Conservation (phyloP, 2,888 invertebrate species). For the Leptothorax acervorum region DNA sequence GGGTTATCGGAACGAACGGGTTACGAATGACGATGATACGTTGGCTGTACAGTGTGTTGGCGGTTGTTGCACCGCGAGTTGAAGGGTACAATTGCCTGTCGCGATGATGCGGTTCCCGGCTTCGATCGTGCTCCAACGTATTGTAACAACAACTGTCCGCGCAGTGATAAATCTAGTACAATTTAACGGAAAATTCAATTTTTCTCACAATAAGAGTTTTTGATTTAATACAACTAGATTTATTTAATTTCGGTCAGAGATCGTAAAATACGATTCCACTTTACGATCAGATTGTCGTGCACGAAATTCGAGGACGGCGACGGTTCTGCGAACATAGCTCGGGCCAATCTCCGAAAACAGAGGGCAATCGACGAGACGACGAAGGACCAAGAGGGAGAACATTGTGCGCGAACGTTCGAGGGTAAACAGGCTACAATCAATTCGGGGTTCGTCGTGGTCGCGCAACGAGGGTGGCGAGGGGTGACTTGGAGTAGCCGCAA, state of each 20-base stretch:
- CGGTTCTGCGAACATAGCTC: constrained; percentile 45
- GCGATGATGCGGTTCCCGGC: constrained; percentile 38
- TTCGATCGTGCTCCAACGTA: constrained; percentile 43
- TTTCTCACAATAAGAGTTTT: constrained; percentile 2
- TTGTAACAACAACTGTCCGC: constrained; percentile 30
- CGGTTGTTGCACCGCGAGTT: constrained; percentile 46
- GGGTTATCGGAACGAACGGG: constrained; percentile 71
- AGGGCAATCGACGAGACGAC: constrained; percentile 68
- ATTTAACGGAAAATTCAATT: constrained; percentile 30
- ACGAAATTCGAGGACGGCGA: constrained; percentile 19
- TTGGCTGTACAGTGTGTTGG: constrained; percentile 57
- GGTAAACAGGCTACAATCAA: constrained; percentile 80
- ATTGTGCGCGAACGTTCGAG: constrained; percentile 74
- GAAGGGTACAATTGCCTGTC: constrained; percentile 46
- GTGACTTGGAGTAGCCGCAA: constrained; percentile 75
- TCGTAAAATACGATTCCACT: constrained; percentile 12
- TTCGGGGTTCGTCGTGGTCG: constrained; percentile 75
- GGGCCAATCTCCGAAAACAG: constrained; percentile 67
- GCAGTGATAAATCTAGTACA: constrained; percentile 28
- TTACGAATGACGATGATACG: constrained; percentile 69
- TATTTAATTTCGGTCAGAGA: background rate
- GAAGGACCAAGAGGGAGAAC: constrained; percentile 61
- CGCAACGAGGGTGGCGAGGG: constrained; percentile 63
- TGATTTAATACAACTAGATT: constrained; percentile 18
- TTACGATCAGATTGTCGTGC: constrained; percentile 2